A percentile compares a stretch with the other conserved stretches of the same genome.
Conservation (phyloP, 2,888 invertebrate genomes). For the Coleophora deauratella region DNA sequence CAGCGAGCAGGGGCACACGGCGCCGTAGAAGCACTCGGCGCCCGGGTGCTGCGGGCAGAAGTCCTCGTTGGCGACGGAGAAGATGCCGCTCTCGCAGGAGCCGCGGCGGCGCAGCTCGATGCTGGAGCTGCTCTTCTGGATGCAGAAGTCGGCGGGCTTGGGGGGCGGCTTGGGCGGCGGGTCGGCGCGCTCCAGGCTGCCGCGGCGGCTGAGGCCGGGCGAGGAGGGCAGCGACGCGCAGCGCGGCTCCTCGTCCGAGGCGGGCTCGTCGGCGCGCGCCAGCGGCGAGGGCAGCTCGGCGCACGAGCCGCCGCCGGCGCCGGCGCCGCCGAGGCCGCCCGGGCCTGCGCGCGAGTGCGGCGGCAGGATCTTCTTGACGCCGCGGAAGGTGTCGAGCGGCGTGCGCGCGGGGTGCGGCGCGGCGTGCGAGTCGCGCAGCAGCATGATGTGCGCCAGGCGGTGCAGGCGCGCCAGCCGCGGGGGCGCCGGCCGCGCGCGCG, state of each 20-base stretch:
- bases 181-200: conserved; percentile 28
- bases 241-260: conserved; percentile 36
- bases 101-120: conserved; percentile 77
- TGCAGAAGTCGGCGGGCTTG: conserved; percentile 13
- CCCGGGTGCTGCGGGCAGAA: conserved; percentile 63
- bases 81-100: conserved; percentile 92
- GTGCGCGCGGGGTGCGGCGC: conserved; percentile 77
- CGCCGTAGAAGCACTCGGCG: conserved; percentile 34
- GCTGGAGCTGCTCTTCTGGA: conserved; percentile 26
- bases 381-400: conserved; percentile 84
- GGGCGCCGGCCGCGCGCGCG: conserved; percentile 36
- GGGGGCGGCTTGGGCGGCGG: conserved; percentile 26
- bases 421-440: conserved; percentile 87
- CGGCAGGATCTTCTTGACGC: conserved; percentile 86
- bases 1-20: conserved; percentile 58
- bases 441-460: conserved; percentile 89
- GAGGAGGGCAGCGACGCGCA: conserved; percentile 54
- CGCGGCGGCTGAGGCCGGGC: conserved; percentile 42
- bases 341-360: conserved; percentile 46
- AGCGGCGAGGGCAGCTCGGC: conserved; percentile 84
- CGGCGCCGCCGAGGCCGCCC: conserved; percentile 46
- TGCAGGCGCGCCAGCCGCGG: conserved; percentile 68
- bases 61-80: conserved; percentile 89
- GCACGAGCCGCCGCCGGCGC: conserved; percentile 75
- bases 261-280: conserved; percentile 28